Percentiles rank a stretch among this genome's conserved stretches.
These are phyloP conservation scores for Mayetiola destructor DNA, from an alignment of 2,888 invertebrate genomes.

Conservation along the genomic window DNA sequence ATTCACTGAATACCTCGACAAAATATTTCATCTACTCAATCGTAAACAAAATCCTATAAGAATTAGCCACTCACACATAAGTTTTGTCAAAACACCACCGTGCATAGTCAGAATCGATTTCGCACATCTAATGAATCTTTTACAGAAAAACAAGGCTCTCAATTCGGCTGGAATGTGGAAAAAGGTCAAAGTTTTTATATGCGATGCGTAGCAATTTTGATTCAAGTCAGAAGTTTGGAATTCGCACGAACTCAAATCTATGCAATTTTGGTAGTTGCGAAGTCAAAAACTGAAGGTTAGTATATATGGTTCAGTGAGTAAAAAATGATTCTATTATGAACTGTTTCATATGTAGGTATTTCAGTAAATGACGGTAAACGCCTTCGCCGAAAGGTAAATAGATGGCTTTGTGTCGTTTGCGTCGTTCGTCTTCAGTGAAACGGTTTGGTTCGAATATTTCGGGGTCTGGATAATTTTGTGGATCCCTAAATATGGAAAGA, in stretches of 20 bases:
- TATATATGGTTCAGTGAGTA: background rate
- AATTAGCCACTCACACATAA: background rate
- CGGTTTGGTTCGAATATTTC: conserved; percentile 32
- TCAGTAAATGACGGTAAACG: background rate
- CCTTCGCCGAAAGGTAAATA: conserved; percentile 28
- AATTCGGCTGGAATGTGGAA: background rate
- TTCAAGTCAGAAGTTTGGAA: background rate
- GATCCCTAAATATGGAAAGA: conserved; percentile 25
- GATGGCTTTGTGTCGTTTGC: conserved; percentile 22
- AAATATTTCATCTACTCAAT: background rate
- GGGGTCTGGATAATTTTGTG: conserved; percentile 31
- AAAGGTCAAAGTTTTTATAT: background rate
- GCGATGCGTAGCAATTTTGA: background rate
- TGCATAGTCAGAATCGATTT: background rate
- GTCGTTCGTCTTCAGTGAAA: conserved; percentile 27
- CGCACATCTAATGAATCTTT: background rate
- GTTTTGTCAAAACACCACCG: background rate
- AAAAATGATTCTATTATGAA: background rate
- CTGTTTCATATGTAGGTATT: background rate
- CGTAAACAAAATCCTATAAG: background rate
- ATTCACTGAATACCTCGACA: background rate
- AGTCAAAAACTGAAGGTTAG: background rate
- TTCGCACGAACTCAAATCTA: background rate
- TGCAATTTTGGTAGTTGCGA: background rate
- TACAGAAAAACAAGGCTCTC: background rate